Evolutionary conservation across 2,888 invertebrate genomes (phyloP), one percentile per base, ranked within the genome.

Genomic region (Callyntrura guangdongensis): DNA sequence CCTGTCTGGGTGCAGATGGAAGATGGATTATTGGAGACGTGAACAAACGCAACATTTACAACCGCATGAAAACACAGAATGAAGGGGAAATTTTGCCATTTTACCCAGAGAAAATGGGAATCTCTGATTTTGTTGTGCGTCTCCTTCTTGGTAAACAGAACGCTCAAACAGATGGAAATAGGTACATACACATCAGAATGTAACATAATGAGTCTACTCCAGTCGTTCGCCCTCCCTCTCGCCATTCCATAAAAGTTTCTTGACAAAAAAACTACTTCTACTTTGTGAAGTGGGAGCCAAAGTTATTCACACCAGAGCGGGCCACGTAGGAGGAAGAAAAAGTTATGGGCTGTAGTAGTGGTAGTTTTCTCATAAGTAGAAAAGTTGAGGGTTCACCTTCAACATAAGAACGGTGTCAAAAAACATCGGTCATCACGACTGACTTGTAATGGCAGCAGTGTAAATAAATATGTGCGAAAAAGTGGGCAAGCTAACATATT

Each of bases 351-450:
- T 20, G 69, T n/a, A 61, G 72, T 72, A 36, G 67, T 67, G 1
- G 72, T 85, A 85, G 72, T 86, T 77, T 61, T 86, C 69, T 22
- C 25, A 12, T 79, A 86, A 86, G 86, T 77, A 79, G 86, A 77
- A 86, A 86, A 86, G 86, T 86, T 79, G 86, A 64, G 61, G 86
- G 79, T 53, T 86, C 79, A 86, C 86, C 77, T 86, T 64, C 77
- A 86, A 77, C 69, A 61, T 56, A 22, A 67, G 25, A 22, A 12
- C 56, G 61, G 27, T 67, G 67, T 87, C 79, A 87, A 77, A 64
- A 77, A 79, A 64, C 86, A 86, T 86, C 77, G 77, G 86, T 87
- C 87, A 87, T 79, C 87, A 47, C 53, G 22, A 61, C 36, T 69
- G 53, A 22, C 69, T 72, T 77, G 77, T 79, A 59, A 27, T 49